Conservation (phyloP, 2,113 vertebrate species). For the Emydura subglobosa region DNA sequence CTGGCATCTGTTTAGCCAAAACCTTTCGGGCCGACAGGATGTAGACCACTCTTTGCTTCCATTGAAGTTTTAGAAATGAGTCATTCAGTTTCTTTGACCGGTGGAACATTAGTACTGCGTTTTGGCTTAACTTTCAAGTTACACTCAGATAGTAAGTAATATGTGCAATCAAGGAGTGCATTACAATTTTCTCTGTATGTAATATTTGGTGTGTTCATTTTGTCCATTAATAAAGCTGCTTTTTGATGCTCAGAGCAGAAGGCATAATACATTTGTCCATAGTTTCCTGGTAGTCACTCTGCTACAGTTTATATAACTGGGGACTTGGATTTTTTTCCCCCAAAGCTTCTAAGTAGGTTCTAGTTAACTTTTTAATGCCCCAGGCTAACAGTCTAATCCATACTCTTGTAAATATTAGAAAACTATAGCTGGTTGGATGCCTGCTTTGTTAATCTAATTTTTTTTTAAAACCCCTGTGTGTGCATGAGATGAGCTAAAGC, state of each 20-base stretch:
- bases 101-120: not conserved
- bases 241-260: conserved; percentile 7
- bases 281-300: not conserved
- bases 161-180: not conserved
- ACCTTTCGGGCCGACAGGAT: conserved; percentile 41
- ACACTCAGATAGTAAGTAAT: not conserved
- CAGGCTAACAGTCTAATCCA: not conserved
- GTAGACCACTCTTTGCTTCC: conserved; percentile 10
- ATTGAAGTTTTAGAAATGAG: conserved; percentile 25
- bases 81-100: not conserved
- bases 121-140: conserved; percentile 4
- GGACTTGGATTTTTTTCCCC: not conserved
- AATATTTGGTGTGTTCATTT: not conserved
- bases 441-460: conserved; percentile 47
- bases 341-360: not conserved
- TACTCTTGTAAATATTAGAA: not conserved
- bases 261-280: conserved; percentile 9
- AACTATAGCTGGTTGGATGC: not conserved
- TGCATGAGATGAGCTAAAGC: conserved; percentile 53
- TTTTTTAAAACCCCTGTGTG: not conserved
- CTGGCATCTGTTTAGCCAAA: not conserved
- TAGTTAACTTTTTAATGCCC: not conserved
- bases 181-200: not conserved
- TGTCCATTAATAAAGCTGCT: not conserved
- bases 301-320: not conserved